Base-by-base conservation (phyloP, 2,113 vertebrate genomes). In the Lepus americanus region DNA sequence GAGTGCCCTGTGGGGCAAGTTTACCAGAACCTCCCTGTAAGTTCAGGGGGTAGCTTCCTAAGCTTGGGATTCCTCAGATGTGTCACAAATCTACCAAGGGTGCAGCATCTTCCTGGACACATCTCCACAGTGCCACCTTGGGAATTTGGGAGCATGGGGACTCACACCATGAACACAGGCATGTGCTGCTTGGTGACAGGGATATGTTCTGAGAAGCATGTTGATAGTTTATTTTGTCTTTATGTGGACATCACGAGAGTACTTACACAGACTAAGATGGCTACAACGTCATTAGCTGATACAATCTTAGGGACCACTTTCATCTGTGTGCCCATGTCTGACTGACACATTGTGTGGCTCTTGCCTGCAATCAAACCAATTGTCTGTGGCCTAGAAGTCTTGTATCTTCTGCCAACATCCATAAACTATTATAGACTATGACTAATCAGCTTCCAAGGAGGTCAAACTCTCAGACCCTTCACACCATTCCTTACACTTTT, bases 121-220 rank as follows among this genome's bases (percentile, higher is more conserved):
- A 13, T 23, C 64, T 36, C 23, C 17, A 23, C 36, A 20, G 27
- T n/a, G 44, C 11, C 5, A 22, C 36, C 33, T 29, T 49, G 29
- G 79, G 19, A 33, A 20, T 44, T 44, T 33, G 27, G 3, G 12
- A 13, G 25, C n/a, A n/a, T 39, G 6, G 39, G 14, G 76, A 33
- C 8, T n/a, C 27, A 12, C 5, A 2, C 7, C 3, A 3, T 49
- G 29, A 66, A 20, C 29, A 9, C 7, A 64, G 80, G 6, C 1
- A 9, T 33, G 25, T 16, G 20, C 20, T 14, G 33, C 25, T 44
- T 27, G 3, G 13, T 5, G 9, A 20, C 11, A 4, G n/a, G 8
- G 33, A 14, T 3, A 11, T 0, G 0, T 61, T 44, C 59, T 29
- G 36, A 31, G 61, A 14, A 12, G 3, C 9, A 16, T 6, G 17